phyloP scores from a whole-genome alignment of 2,888 invertebrate species.

The Globia sparganii region DNA sequence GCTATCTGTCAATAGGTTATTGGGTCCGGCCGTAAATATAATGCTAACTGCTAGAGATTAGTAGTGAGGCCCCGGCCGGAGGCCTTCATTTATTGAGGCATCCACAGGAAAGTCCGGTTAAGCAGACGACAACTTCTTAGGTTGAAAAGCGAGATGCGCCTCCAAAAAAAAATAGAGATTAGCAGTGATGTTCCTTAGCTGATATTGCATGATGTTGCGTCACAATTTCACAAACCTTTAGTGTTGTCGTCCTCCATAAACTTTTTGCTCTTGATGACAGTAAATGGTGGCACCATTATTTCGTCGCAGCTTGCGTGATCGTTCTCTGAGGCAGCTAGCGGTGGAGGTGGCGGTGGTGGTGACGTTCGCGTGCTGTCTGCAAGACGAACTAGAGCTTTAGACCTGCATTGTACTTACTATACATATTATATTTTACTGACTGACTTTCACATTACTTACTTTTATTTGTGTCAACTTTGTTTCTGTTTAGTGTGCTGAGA shows the following conservation, averaged over 20 bases:
- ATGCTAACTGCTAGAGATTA: background rate
- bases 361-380: constrained; percentile 17
- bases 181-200: background rate
- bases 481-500: constrained; percentile 48
- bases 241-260: constrained; percentile 76
- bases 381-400: background rate
- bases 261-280: constrained; percentile 78
- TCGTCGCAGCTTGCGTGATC: constrained; percentile 48
- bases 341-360: constrained; percentile 46
- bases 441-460: constrained; percentile 28
- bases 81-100: background rate
- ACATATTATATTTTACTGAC: background rate
- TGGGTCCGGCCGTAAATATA: background rate
- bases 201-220: background rate
- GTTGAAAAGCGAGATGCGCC: background rate
- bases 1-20: background rate
- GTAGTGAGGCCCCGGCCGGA: background rate
- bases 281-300: constrained; percentile 72
- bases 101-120: background rate
- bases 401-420: background rate
- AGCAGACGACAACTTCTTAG: background rate
- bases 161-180: background rate
- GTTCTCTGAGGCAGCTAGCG: constrained; percentile 14
- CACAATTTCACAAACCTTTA: constrained; percentile 68
- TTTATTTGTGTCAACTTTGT: constrained; percentile 42